Percentiles rank a stretch among this genome's conserved stretches.
These are phyloP conservation scores for Harpalus rubripes DNA, from an alignment of 2,888 invertebrate species.

Conservation along the genomic window DNA sequence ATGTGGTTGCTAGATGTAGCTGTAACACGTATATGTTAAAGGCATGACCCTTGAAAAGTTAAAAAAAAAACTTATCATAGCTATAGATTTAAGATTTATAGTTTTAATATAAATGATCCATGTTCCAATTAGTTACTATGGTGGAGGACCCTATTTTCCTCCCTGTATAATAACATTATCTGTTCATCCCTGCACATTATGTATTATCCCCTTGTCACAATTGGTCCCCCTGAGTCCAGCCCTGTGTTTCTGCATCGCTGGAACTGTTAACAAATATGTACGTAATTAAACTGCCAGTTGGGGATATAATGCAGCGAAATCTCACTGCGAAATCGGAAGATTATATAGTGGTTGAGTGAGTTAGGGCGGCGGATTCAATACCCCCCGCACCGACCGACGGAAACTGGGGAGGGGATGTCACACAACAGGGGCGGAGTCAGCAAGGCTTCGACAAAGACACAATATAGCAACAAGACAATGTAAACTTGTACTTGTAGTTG, in stretches of 20 bases:
- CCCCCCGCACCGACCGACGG: constrained; percentile 12
- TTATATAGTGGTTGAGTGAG: constrained; percentile 67
- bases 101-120: too few species aligned
- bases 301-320: constrained; percentile 67
- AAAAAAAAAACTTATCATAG: too few species aligned
- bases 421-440: constrained; percentile 5
- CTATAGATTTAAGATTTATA: too few species aligned
- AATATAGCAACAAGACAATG: too few species aligned
- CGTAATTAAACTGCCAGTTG: constrained; percentile 67
- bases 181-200: not conserved
- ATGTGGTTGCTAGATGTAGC: too few species aligned
- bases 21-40: too few species aligned
- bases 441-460: too few species aligned
- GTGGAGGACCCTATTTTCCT: too few species aligned
- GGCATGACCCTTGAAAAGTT: too few species aligned
- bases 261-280: constrained; percentile 68
- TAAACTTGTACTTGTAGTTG: too few species aligned
- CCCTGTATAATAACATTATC: too few species aligned
- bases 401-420: constrained; percentile 25
- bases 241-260: constrained; percentile 51
- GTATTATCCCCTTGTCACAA: not conserved
- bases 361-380: constrained; percentile 56
- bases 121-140: too few species aligned
- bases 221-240: not conserved
- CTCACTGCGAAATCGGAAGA: constrained; percentile 66